Conservation (phyloP, 2,888 invertebrate genomes). For the Caenorhabditis wallacei region DNA sequence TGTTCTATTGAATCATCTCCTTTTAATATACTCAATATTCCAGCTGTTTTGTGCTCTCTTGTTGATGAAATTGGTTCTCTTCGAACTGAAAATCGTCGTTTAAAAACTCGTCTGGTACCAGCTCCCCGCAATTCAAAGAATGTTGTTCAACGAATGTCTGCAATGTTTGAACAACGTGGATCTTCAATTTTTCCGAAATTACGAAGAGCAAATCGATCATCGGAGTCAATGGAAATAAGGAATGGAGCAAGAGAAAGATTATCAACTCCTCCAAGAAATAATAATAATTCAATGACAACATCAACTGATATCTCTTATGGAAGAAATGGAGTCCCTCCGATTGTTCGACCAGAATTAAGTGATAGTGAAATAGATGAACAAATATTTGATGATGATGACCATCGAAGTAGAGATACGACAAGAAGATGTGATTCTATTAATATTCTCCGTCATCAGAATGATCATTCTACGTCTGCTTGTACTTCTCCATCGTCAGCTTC, state of each 20-base stretch:
- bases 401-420: constrained; percentile 60
- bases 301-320: constrained; percentile 79
- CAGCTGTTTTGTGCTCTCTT: constrained; percentile 81
- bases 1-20: background rate
- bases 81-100: constrained; percentile 78
- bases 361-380: constrained; percentile 78
- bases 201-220: constrained; percentile 56
- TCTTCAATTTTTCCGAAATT: constrained; percentile 67
- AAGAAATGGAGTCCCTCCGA: constrained; percentile 71
- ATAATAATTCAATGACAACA: constrained; percentile 70
- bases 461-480: constrained; percentile 73
- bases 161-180: constrained; percentile 69
- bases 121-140: constrained; percentile 59
- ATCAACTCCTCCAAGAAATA: constrained; percentile 77
- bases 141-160: constrained; percentile 73
- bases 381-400: constrained; percentile 62
- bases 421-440: constrained; percentile 67
- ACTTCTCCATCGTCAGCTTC: constrained; percentile 81
- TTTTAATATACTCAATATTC: constrained; percentile 42
- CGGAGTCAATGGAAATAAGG: constrained; percentile 71
- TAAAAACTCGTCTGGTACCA: constrained; percentile 76
- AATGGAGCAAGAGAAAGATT: constrained; percentile 79
- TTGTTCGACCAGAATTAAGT: constrained; percentile 80
- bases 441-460: constrained; percentile 43
- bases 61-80: constrained; percentile 81